These are phyloP conservation scores for Orthonyx spaldingii DNA, from an alignment of 2,113 vertebrate genomes.

Conservation along the genomic window DNA sequence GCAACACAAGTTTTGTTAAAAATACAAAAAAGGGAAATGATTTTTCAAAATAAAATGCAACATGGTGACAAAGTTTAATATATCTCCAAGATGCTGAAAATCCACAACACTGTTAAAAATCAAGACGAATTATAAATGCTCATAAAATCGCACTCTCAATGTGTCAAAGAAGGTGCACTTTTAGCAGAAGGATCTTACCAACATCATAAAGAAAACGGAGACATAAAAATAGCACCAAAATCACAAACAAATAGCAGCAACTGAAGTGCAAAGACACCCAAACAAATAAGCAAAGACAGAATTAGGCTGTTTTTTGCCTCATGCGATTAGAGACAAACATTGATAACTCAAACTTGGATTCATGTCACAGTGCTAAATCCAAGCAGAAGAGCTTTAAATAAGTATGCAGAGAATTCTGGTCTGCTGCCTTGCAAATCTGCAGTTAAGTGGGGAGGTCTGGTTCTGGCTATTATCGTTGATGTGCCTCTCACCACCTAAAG, in stretches of 20 bases:
- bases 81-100: not conserved
- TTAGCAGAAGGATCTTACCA: not conserved
- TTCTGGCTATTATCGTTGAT: constrained; percentile 25
- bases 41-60: not conserved
- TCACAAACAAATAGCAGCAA: not conserved
- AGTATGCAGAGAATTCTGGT: constrained; percentile 32
- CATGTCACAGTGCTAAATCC: not conserved
- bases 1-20: constrained; percentile 11
- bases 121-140: not conserved
- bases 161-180: not conserved
- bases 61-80: not conserved
- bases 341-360: constrained; percentile 14
- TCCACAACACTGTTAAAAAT: not conserved
- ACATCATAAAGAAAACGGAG: not conserved
- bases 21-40: not conserved
- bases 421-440: constrained; percentile 31
- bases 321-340: not conserved
- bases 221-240: not conserved
- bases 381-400: constrained; percentile 31
- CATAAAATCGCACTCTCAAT: not conserved
- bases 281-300: constrained; percentile 23
- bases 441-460: constrained; percentile 1
- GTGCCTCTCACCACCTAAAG: not conserved
- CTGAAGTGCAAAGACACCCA: not conserved
- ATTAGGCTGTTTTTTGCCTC: not conserved